These are phyloP conservation scores for Dreissena polymorpha DNA, from an alignment of 1,140 invertebrate species.

Conservation along the genomic window DNA sequence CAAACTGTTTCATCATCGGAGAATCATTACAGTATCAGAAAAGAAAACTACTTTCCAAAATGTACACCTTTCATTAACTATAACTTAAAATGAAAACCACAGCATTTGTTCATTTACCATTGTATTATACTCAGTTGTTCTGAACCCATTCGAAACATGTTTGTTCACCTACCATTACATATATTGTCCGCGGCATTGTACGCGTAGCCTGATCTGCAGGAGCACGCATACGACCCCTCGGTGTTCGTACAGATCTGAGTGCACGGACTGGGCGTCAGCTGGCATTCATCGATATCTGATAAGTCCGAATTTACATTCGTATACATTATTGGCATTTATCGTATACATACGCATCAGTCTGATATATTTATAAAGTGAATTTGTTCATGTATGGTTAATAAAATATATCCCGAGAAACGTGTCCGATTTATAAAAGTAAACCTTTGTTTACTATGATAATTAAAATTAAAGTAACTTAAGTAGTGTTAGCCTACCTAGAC, in stretches of 20 bases:
- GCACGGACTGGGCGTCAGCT: not conserved
- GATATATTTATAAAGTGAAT: not conserved
- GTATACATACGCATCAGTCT: not conserved
- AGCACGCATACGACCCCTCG: constrained; percentile 33
- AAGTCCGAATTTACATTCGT: not conserved
- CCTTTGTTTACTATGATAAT: not conserved
- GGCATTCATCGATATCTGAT: constrained; percentile 49
- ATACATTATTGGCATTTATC: not conserved
- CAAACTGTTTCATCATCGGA: no score
- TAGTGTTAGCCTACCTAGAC: not conserved
- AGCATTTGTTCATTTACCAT: no score
- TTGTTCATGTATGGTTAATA: no score
- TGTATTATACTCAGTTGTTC: no score
- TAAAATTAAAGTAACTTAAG: not conserved
- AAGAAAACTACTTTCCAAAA: no score
- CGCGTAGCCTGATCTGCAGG: constrained; percentile 15
- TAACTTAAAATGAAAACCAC: no score
- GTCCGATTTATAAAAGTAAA: not conserved
- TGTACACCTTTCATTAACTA: no score
- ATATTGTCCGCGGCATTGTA: no score
- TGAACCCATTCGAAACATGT: no score
- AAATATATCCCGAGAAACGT: not conserved
- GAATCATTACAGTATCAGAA: no score
- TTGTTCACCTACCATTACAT: no score
- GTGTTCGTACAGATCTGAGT: constrained; percentile 39